These are phyloP conservation scores for Nipponia nippon DNA, from an alignment of 2,113 vertebrate genomes.

Conservation along the genomic window DNA sequence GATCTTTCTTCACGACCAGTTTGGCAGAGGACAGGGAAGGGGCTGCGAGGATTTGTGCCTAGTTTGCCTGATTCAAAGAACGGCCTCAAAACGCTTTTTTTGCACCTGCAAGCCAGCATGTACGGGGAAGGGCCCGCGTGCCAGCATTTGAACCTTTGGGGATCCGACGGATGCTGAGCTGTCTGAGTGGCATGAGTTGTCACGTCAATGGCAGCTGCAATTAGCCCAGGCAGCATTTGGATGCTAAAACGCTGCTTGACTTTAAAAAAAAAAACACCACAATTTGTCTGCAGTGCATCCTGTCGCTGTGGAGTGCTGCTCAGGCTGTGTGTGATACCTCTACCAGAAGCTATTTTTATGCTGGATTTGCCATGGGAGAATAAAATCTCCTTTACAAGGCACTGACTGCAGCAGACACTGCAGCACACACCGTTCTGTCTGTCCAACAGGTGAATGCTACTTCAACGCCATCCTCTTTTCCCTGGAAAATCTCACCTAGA, in stretches of 20 bases:
- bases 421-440: not conserved
- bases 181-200: not conserved
- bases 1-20: not conserved
- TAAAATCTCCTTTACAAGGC: not conserved
- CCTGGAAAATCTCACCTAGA: not conserved
- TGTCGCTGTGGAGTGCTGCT: not conserved
- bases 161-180: not conserved
- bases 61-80: not conserved
- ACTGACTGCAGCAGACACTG: not conserved
- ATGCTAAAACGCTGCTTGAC: not conserved
- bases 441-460: not conserved
- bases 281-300: not conserved
- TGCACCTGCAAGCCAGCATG: not conserved
- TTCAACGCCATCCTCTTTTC: not conserved
- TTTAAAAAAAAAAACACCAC: not conserved
- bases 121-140: not conserved
- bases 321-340: not conserved
- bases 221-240: not conserved
- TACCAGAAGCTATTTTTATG: not conserved
- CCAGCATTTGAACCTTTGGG: not conserved
- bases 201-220: not conserved
- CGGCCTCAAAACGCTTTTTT: fast-evolving
- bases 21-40: not conserved
- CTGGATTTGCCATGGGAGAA: not conserved
- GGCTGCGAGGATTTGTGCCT: not conserved